Conservation (phyloP, 2,888 invertebrate genomes). For the Crioceris asparagi region DNA sequence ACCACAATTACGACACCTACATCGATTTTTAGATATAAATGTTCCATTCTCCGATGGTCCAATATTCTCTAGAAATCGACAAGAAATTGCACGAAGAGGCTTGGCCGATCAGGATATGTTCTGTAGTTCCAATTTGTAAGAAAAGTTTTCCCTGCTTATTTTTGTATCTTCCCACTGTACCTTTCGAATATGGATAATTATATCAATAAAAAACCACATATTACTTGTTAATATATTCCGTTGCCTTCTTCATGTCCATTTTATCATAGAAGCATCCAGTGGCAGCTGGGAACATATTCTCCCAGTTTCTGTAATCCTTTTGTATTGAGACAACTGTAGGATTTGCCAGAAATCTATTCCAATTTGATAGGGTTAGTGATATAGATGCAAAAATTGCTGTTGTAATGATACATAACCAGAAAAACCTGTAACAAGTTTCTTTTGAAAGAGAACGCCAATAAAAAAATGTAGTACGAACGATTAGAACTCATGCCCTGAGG, state of each 20-base stretch:
- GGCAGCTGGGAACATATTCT: slow-evolving; percentile 45
- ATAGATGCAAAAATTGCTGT: slow-evolving; percentile 39
- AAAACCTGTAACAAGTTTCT: slow-evolving; percentile 33
- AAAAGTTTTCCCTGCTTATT: too few species aligned
- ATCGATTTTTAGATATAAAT: too few species aligned
- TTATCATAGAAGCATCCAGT: slow-evolving; percentile 44
- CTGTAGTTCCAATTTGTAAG: too few species aligned
- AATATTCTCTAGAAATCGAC: neutral
- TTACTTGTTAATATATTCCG: slow-evolving; percentile 32
- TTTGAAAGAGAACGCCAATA: too few species aligned
- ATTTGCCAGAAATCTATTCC: slow-evolving; percentile 46
- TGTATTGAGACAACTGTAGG: slow-evolving; percentile 54
- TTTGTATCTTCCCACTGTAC: neutral
- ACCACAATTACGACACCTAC: too few species aligned
- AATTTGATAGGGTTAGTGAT: slow-evolving; percentile 43
- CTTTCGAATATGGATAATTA: neutral
- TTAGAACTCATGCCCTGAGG: too few species aligned
- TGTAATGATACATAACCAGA: slow-evolving; percentile 37
- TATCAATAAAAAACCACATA: slow-evolving; percentile 6
- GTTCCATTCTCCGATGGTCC: too few species aligned
- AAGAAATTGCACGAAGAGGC: too few species aligned
- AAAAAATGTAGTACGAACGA: too few species aligned
- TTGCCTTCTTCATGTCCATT: slow-evolving; percentile 32
- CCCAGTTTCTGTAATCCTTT: slow-evolving; percentile 53
- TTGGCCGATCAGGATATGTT: too few species aligned